Conservation (phyloP, 2,113 vertebrate species). For the Rhombomys opimus region DNA sequence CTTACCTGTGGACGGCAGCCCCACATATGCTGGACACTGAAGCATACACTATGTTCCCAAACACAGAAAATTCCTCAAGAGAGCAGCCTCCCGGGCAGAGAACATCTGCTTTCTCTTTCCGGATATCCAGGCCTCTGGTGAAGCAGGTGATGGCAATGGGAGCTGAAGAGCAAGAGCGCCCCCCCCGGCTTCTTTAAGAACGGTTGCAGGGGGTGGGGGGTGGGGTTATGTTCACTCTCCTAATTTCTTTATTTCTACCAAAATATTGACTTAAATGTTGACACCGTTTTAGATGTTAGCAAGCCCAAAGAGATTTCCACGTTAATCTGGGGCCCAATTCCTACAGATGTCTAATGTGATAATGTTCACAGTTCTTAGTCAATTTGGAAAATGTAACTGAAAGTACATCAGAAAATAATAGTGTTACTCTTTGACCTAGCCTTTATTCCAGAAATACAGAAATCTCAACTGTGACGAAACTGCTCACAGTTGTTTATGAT, state of each 20-base stretch:
- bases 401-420: conserved; percentile 31
- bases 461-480: neutral
- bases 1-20: conserved; percentile 95
- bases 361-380: conserved; percentile 10
- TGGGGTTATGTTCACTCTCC: neutral
- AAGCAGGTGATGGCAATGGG: conserved; percentile 89
- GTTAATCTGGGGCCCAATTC: conserved; percentile 28
- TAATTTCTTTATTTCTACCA: neutral
- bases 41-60: conserved; percentile 93
- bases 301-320: conserved; percentile 25
- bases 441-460: conserved; percentile 32
- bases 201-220: neutral
- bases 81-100: conserved; percentile 92
- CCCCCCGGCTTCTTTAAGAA: neutral
- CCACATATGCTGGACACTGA: conserved; percentile 95
- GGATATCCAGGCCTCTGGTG: conserved; percentile 92
- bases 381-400: conserved; percentile 6
- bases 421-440: neutral
- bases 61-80: conserved; percentile 90
- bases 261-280: neutral
- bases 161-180: conserved; percentile 82
- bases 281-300: neutral
- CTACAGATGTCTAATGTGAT: neutral
- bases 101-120: conserved; percentile 86
- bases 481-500: neutral